Percentiles rank a stretch among this genome's conserved stretches.
Conservation (phyloP, 2,888 invertebrate genomes). For the Fragum sueziense region DNA sequence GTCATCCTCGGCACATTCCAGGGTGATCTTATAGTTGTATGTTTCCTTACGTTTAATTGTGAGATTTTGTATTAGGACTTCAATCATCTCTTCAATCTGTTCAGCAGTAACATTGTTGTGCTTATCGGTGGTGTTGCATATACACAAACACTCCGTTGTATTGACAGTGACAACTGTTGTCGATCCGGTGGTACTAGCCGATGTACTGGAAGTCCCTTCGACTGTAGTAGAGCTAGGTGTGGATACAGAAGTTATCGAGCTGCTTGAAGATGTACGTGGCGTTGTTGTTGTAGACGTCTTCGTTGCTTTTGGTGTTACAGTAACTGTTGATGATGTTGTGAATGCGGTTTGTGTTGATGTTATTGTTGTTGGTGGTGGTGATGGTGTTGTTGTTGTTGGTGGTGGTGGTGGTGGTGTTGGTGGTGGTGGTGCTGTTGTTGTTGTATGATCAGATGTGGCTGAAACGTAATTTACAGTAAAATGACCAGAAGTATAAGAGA, state of each 20-base stretch:
- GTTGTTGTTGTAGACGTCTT: not conserved
- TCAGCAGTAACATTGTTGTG: not conserved
- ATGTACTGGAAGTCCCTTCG: not conserved
- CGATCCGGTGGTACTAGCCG: not conserved
- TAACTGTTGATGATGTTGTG: not conserved
- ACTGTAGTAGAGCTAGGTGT: no score
- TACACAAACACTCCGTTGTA: not conserved
- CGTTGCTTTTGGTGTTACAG: not conserved
- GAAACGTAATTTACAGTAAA: no score
- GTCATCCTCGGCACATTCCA: slow-evolving; percentile 6
- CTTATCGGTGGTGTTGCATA: not conserved
- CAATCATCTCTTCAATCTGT: not conserved
- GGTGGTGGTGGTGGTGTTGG: not conserved
- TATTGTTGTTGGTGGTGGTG: not conserved
- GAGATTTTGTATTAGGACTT: not conserved
- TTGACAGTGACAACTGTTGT: not conserved
- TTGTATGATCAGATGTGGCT: no score
- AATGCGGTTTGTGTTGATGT: not conserved
- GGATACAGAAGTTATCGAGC: no score
- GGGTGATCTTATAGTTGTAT: not conserved
- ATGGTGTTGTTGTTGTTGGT: not conserved
- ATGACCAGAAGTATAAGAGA: no score
- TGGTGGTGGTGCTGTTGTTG: not conserved
- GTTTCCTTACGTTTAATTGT: not conserved
- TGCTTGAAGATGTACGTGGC: no score